Percentiles rank a stretch among this genome's conserved stretches.
Conservation (phyloP, 2,888 invertebrate species). For the Dorcus parallelipipedus region DNA sequence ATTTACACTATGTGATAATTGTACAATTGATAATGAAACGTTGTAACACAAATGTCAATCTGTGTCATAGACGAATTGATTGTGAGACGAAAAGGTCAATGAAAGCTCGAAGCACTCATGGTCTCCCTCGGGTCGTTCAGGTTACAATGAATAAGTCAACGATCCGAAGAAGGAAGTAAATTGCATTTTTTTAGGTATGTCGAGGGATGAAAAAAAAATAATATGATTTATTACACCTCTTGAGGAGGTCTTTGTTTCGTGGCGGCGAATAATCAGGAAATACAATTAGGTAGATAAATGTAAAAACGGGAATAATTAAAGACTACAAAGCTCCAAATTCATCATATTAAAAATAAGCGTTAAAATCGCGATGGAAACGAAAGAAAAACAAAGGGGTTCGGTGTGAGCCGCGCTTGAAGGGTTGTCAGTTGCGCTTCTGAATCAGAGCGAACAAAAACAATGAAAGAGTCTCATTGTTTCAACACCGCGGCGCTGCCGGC, state of each 20-base stretch:
- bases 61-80: constrained; percentile 8
- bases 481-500: constrained; percentile 15
- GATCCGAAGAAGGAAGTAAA: constrained; percentile 33
- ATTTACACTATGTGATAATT: too few relatives aligned
- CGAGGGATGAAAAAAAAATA: constrained; percentile 33
- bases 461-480: constrained; percentile 44
- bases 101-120: constrained; percentile 9
- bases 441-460: constrained; percentile 48
- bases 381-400: constrained; percentile 48
- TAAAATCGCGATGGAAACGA: constrained; percentile 46
- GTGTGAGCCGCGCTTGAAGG: constrained; percentile 43
- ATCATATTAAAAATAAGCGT: constrained; percentile 51
- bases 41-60: neutral
- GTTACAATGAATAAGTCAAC: constrained; percentile 41
- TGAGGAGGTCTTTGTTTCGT: constrained; percentile 42
- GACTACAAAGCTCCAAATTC: constrained; percentile 51
- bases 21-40: neutral
- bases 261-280: constrained; percentile 42
- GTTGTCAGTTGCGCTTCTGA: constrained; percentile 48
- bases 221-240: constrained; percentile 48
- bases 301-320: constrained; percentile 51
- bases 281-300: constrained; percentile 52
- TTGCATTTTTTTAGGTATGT: constrained; percentile 28
- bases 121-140: constrained; percentile 33
- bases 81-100: constrained; percentile 14